Evolutionary conservation across 1,140 invertebrate genomes (phyloP).

Genomic region (Solen grandis): DNA sequence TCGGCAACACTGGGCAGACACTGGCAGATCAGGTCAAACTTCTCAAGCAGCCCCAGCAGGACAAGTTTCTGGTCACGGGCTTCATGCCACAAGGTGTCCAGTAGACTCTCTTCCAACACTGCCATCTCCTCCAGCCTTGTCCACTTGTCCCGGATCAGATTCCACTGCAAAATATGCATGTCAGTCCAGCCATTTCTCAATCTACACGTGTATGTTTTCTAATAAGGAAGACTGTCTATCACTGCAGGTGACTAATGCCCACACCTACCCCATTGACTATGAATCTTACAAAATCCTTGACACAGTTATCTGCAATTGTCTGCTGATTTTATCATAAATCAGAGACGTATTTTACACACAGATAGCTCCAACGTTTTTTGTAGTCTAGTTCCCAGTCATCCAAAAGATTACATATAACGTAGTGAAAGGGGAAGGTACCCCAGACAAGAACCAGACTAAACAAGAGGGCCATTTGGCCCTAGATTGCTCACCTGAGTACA

Average conservation of each 20-base stretch:
- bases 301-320: neutral
- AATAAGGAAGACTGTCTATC: neutral
- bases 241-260: neutral
- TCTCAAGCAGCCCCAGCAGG: conserved; percentile 78
- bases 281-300: neutral
- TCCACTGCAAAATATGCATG: conserved; percentile 62
- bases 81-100: conserved; percentile 75
- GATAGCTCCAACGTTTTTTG: no score
- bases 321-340: neutral
- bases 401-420: no score
- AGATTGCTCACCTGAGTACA: no score
- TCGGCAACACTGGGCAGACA: conserved; percentile 58
- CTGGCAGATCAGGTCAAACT: conserved; percentile 78
- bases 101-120: conserved; percentile 73
- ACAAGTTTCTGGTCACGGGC: conserved; percentile 70
- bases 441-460: no score
- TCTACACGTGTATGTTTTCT: no score
- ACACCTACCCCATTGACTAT: no score
- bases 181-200: neutral
- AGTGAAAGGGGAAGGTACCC: no score
- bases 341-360: no score
- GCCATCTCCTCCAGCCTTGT: conserved; percentile 67
- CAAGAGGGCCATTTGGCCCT: no score
- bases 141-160: conserved; percentile 72
- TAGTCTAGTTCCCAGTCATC: no score